A percentile compares a stretch with the other conserved stretches of the same genome.
phyloP scores from a whole-genome alignment of 2,888 invertebrate species.

The Ormyrus rosae region DNA sequence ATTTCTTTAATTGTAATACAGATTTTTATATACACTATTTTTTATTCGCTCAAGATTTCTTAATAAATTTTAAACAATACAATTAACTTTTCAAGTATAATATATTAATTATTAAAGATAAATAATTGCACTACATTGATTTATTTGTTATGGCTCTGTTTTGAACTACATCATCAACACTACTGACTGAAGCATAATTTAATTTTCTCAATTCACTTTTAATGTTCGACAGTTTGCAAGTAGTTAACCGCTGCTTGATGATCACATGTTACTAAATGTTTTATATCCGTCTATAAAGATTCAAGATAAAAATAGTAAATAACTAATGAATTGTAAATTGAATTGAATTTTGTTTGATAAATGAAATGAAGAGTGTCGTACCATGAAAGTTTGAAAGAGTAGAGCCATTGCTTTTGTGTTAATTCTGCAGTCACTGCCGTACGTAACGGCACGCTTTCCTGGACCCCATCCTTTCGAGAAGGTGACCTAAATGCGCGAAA shows the following conservation, averaged over 20 bases:
- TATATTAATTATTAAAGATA: not conserved
- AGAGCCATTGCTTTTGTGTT: constrained; percentile 50
- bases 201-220: not conserved
- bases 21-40: constrained; percentile 16
- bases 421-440: constrained; percentile 51
- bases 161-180: constrained; percentile 32
- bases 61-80: not conserved
- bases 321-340: not conserved
- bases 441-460: constrained; percentile 56
- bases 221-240: constrained; percentile 39
- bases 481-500: constrained; percentile 51
- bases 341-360: not conserved
- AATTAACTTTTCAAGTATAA: not conserved
- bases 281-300: constrained; percentile 55
- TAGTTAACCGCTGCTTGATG: constrained; percentile 48
- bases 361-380: constrained; percentile 1
- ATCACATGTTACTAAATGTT: constrained; percentile 51
- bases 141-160: constrained; percentile 21
- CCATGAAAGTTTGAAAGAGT: constrained; percentile 55
- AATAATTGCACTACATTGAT: constrained; percentile 20
- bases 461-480: constrained; percentile 60
- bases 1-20: not conserved
- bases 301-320: not conserved
- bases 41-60: not conserved
- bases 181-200: constrained; percentile 13